A percentile compares a stretch with the other conserved stretches of the same genome.
Evolutionary conservation across 2,113 vertebrate species (phyloP).

Genomic region (Taxidea taxus): DNA sequence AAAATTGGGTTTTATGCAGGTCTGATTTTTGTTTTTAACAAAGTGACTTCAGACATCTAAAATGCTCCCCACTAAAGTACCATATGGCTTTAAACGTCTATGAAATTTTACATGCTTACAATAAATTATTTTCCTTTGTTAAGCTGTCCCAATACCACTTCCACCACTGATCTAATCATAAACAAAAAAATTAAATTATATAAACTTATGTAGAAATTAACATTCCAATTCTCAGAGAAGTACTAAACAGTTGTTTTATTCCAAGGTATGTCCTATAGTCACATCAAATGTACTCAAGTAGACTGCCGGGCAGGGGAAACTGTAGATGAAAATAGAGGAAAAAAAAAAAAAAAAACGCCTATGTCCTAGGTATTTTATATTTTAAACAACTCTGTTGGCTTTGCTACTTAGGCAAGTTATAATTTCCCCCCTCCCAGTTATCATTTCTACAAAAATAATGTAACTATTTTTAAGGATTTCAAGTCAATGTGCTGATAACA

Average conservation of each 20-base stretch:
- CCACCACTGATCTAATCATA: background rate
- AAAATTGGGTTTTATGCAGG: background rate
- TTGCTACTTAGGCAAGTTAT: background rate
- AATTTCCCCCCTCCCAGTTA: background rate
- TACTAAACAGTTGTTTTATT: background rate
- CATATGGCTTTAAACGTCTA: conserved; percentile 4
- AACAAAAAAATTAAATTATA: background rate
- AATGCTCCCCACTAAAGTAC: background rate
- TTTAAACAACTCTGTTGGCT: background rate
- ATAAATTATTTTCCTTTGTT: conserved; percentile 13
- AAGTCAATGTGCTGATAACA: background rate
- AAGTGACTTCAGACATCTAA: background rate
- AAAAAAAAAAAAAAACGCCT: background rate
- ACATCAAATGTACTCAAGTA: background rate
- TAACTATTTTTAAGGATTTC: conserved; percentile 30
- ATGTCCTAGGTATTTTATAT: background rate
- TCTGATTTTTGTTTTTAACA: background rate
- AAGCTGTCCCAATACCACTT: background rate
- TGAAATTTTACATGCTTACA: background rate
- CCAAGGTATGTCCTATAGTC: background rate
- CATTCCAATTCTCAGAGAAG: conserved; percentile 1
- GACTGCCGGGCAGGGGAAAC: background rate
- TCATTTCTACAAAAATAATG: background rate
- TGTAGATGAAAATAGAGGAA: background rate
- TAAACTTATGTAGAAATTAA: background rate